Base-by-base conservation (phyloP, 2,888 invertebrate species). In the Platycheirus albimanus region DNA sequence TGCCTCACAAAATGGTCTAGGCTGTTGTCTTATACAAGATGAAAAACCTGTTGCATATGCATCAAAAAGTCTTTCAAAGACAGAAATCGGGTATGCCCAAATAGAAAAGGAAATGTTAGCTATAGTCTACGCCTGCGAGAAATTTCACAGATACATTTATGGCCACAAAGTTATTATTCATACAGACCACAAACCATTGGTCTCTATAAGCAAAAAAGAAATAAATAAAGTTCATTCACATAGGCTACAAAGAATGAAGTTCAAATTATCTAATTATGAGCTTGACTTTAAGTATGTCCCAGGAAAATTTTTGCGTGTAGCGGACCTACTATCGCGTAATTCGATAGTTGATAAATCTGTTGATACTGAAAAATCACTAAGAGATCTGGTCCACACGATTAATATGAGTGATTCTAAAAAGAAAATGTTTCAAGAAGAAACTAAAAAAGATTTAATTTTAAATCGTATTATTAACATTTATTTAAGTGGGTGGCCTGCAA, bases 31-130 rank as follows among this genome's bases (percentile, higher is more conserved):
- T 5, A 30, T 75, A 4, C 85, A 85, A 56, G 19, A 77, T 17
- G 19, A 20, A 3, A 72, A 72, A 13, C 51, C 54, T 10, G 78
- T 85, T 3, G 52, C 85, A 2, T 88, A 86, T 83, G 86, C 86
- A 38, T 88, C 87, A 5, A 84, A 86, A 58, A 84, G 83, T 33
- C 67, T 87, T 36, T 87, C 87, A 24, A 84, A 86, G 20, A 86
- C 86, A 11, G 87, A 88, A 83, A 56, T 19, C 41, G 69, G 64
- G 7, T 85, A 85, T 52, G 71, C 61, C n/a, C 84, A 49, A 64
- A 49, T 85, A 79, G 38, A 86, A 85, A 79, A 72, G 54, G 52
- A 56, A 19, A 30, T 64, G 8, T 33, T 70, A 17, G 67, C 67
- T 3, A 67, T 52, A 19, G 49, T 64, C 13, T 47, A 33, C 15